Conservation (phyloP, 1,140 invertebrate species). For the Caenorhabditis tropicalis region DNA sequence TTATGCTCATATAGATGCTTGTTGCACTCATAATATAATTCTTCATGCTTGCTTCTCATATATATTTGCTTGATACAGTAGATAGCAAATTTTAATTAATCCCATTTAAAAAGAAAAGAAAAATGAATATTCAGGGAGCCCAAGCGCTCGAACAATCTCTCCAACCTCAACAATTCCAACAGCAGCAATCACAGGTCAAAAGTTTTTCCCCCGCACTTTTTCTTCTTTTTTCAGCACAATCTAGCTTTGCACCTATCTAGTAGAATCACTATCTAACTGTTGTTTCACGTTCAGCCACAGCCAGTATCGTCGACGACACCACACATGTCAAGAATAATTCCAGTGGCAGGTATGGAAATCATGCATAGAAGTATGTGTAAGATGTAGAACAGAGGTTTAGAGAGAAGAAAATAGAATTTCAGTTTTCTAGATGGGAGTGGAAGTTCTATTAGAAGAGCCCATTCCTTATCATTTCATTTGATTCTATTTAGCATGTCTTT, state of each 20-base stretch:
- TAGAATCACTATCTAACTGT: background rate
- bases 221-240: background rate
- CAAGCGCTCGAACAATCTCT: slow-evolving; percentile 14
- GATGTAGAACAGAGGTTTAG: background rate
- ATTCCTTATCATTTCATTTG: too few species aligned
- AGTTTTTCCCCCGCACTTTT: background rate
- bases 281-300: slow-evolving; percentile 42
- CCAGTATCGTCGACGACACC: slow-evolving; percentile 37
- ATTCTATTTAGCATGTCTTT: too few species aligned
- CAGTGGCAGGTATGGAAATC: slow-evolving; percentile 59
- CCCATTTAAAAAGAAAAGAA: background rate
- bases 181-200: background rate
- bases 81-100: too few species aligned
- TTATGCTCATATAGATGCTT: background rate
- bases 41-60: background rate
- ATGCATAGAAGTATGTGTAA: slow-evolving; percentile 56
- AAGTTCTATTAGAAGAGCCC: too few species aligned
- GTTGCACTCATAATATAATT: background rate
- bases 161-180: background rate
- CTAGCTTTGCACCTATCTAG: background rate
- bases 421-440: background rate
- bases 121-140: background rate
- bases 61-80: too few species aligned
- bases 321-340: slow-evolving; percentile 55
- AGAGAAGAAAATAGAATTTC: background rate